Evolutionary conservation across 2,888 invertebrate species (phyloP), one percentile per base, ranked within the genome.

Genomic region (Gari tellinella): DNA sequence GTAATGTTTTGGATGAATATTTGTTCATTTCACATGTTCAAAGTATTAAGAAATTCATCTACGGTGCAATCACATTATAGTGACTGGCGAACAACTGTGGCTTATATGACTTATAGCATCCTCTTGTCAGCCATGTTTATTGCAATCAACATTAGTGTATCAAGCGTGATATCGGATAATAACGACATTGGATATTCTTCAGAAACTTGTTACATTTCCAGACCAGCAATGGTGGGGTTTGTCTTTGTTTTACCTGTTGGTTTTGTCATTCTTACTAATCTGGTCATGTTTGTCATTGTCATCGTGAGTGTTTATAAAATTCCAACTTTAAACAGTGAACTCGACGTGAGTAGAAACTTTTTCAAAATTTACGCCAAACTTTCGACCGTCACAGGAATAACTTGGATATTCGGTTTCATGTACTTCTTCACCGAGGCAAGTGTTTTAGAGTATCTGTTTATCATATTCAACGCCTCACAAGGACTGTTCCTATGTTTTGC

Each of bases 341-440:
- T 17, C 10, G 43, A 58, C 2, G 21, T 38, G 14, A 48, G 52
- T 19, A 38, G 69, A n/a, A 69, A 72, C 37, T 62, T 48, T 19
- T 46, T 77, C 19, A 63, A 46, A n/a, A 66, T 77, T 5, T 77
- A 65, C 40, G 63, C 66, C 2, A 72, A 66, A 40, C 58, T 77
- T 4, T 60, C 77, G 14, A 58, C 69, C 15, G 8, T 77, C 19
- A 77, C 72, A 10, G 77, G 77, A 7, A 31, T 69, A 4, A 57
- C 72, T 0, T 77, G 77, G 77, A 48, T 77, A 19, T 69, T 63
- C 41, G 72, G 72, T 12, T 69, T 69, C 17, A 19, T 72, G 26
- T 66, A 45, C n/a, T 21, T 41, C 12, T 69, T 62, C 38, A 69
- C 65, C 1, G 21, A 57, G 3, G 19, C 41, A 15, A 23, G 21